phyloP scores from a whole-genome alignment of 2,888 invertebrate genomes.

The Rhagophthalmus giganteus region DNA sequence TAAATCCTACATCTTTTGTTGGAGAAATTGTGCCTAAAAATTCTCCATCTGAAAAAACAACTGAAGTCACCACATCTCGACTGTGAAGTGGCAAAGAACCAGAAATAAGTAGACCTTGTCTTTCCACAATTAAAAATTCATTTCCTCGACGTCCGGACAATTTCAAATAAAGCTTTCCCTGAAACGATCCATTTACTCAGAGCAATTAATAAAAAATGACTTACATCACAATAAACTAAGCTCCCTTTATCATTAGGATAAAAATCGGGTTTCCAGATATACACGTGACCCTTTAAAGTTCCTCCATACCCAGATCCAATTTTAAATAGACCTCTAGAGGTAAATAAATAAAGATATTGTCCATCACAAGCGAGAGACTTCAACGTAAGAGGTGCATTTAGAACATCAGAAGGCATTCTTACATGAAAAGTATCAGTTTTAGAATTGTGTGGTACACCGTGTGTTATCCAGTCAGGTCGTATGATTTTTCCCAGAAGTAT shows the following conservation, averaged over 20 bases:
- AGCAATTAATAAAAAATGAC: constrained; percentile 38
- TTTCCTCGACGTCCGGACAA: constrained; percentile 58
- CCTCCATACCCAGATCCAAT: constrained; percentile 94
- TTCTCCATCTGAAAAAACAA: constrained; percentile 77
- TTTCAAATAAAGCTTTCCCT: constrained; percentile 83
- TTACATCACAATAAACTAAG: constrained; percentile 84
- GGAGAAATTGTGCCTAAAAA: constrained; percentile 77
- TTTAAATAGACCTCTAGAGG: constrained; percentile 84
- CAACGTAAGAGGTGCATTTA: constrained; percentile 55
- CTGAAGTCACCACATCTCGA: constrained; percentile 58
- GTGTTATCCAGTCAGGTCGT: constrained; percentile 85
- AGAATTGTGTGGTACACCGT: constrained; percentile 81
- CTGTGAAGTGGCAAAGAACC: constrained; percentile 54
- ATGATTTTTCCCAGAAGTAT: constrained; percentile 82
- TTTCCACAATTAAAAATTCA: constrained; percentile 61
- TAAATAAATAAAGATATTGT: constrained; percentile 83
- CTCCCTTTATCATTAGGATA: constrained; percentile 79
- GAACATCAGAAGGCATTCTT: constrained; percentile 57
- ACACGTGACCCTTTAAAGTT: constrained; percentile 88
- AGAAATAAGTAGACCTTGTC: constrained; percentile 58
- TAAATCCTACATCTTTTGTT: constrained; percentile 66
- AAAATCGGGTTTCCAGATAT: constrained; percentile 82
- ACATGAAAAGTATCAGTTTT: constrained; percentile 71
- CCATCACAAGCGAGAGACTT: constrained; percentile 86
- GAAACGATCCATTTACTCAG: constrained; percentile 16